Evolutionary conservation across 2,888 invertebrate genomes (phyloP), one percentile per base, ranked within the genome.

Genomic region (Malthinus flaveolus): DNA sequence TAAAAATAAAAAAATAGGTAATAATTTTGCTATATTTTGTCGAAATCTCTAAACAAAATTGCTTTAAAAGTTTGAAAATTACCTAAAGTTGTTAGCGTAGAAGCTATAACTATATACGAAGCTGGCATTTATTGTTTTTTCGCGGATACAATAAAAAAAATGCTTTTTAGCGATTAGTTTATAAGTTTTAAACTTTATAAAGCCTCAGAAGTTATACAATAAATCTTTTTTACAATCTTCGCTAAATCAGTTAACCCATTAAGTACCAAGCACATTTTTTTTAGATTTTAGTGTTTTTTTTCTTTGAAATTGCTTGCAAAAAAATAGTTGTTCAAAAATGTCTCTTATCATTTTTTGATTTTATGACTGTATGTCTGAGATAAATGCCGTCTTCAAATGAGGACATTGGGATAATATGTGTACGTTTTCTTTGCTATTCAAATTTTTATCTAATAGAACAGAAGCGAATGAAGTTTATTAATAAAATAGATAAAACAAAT

Each of bases 161-260:
- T 36, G 58, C 39, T 53, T 58, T 56, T 58, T 58, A 52, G 52
- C 48, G 58, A 58, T 52, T 52, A 58, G 52, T 58, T 57, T 58
- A 47, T 52, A 53, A 58, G 58, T 58, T 58, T 58, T 58, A 48
- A 58, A 58, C 48, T 58, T 58, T 39, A 48, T 37, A 49, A 58
- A 52, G 58, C 58, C 58, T 58, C 52, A 59, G 42, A 59, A 59
- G 59, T 59, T 59, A 32, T 37, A 32, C 39, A 36, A 54, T 59
- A 59, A 59, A 59, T 59, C 59, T 53, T 49, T 54, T 54, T 54
- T 53, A 54, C 59, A 59, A 59, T 59, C 59, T 46, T 42, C 39
- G 37, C 47, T 39, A 58, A 58, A 58, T 52, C 58, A 58, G 58
- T 53, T 48, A n/a, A n/a, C n/a, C n/a, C n/a, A n/a, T n/a, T n/a